phyloP scores from a whole-genome alignment of 2,113 vertebrate genomes.

The Pygoscelis antarcticus region DNA sequence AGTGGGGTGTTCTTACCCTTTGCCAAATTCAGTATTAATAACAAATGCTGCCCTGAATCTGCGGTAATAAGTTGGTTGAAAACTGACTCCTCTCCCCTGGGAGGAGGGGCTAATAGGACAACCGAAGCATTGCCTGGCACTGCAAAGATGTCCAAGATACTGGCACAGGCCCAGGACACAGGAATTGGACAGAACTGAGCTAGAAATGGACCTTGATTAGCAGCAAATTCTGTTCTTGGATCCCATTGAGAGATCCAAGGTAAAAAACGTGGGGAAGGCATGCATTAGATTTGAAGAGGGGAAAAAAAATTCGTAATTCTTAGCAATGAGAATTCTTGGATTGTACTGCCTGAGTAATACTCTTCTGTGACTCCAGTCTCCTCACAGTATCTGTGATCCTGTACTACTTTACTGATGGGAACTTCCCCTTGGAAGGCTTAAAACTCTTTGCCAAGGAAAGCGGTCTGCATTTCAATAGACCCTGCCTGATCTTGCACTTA shows the following conservation, averaged over 20 bases:
- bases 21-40: conserved; percentile 37
- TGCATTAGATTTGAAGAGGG: not conserved
- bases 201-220: conserved; percentile 10
- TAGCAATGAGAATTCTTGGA: conserved; percentile 23
- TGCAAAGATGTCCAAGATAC: not conserved
- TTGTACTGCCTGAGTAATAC: not conserved
- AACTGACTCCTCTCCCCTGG: not conserved
- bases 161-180: not conserved
- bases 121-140: conserved; percentile 12
- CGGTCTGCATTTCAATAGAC: conserved; percentile 49
- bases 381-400: conserved; percentile 47
- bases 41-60: conserved; percentile 24
- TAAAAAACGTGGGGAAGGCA: conserved; percentile 7
- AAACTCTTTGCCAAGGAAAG: conserved; percentile 65
- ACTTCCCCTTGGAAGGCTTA: conserved; percentile 34
- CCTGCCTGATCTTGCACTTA: conserved; percentile 48
- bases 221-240: conserved; percentile 9
- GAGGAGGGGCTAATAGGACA: conserved; percentile 4
- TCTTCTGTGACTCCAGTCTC: not conserved
- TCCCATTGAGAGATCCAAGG: not conserved
- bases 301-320: not conserved
- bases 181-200: conserved; percentile 7
- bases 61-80: not conserved
- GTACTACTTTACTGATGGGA: conserved; percentile 25
- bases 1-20: conserved; percentile 13